A percentile compares a stretch with the other conserved stretches of the same genome.
phyloP scores from a whole-genome alignment of 1,140 invertebrate genomes.

The Melitaea cinxia region DNA sequence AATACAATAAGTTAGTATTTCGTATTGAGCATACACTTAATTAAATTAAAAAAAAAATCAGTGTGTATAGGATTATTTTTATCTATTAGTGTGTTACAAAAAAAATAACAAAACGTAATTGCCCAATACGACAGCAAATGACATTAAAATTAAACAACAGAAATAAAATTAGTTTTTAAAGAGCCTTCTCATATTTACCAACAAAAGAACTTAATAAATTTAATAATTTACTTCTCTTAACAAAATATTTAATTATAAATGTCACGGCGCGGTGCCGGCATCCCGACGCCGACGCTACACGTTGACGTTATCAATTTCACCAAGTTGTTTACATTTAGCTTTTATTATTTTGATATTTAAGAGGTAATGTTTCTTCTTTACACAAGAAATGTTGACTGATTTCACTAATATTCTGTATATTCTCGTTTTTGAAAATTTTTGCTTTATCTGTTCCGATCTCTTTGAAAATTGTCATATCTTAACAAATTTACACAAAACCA shows the following conservation, averaged over 20 bases:
- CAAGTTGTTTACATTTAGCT: conserved; percentile 16
- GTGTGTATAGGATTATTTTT: too few species aligned
- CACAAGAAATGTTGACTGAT: background rate
- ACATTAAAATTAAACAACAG: background rate
- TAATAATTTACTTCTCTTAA: conserved; percentile 7
- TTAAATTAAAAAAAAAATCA: background rate
- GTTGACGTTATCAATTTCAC: conserved; percentile 34
- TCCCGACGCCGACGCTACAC: conserved; percentile 6
- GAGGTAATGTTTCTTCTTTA: conserved; percentile 10
- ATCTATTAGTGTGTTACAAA: background rate
- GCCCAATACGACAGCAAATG: background rate
- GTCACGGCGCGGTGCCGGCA: conserved; percentile 17
- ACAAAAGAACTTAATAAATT: conserved; percentile 6
- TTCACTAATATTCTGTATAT: background rate
- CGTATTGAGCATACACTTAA: background rate
- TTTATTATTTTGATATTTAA: conserved; percentile 18
- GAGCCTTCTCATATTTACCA: background rate
- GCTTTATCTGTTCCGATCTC: too few species aligned
- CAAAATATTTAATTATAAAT: conserved; percentile 33
- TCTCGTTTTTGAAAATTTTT: background rate
- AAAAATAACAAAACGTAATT: background rate
- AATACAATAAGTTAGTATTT: too few species aligned
- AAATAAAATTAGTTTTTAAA: background rate
- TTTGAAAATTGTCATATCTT: too few species aligned
- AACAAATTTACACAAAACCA: too few species aligned